Base-by-base conservation (phyloP, 2,888 invertebrate species). In the Podabrus alpinus region DNA sequence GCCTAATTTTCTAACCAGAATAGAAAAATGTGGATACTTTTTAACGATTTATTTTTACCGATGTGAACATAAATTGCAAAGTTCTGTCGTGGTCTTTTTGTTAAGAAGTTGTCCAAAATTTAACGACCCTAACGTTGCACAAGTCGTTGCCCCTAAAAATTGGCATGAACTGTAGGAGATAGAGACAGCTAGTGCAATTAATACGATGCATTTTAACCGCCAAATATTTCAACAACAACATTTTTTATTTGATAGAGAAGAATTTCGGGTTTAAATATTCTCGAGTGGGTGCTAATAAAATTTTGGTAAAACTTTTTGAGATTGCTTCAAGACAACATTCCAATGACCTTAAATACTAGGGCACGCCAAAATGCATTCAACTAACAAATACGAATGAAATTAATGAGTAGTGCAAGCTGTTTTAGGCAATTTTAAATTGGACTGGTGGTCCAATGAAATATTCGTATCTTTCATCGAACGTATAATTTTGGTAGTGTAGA, bases 71-170 rank as follows among this genome's bases (percentile, higher is more conserved):
- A 64, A 64, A 64, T 64, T 64, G 62, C 11, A 9, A 64, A 64
- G n/a, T 11, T 66, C 68, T 24, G 73, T 74, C 59, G 76, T 83
- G 77, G 76, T 83, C 80, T 79, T 84, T 84, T 83, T 84, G 82
- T 79, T 80, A 77, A 82, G 83, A 84, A 84, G 82, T 84, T 85
- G 85, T 84, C 83, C 84, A 83, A 84, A 83, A 83, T 81, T 83
- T 84, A 83, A 84, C 83, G 84, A 83, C 81, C 82, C 81, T 82
- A 82, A 82, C 81, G 77, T 69, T 69, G 72, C 64, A 69, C 75
- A 70, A 75, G 77, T 77, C 77, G 67, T 78, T 64, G 62, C 62
- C 77, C 77, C 77, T 77, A 71, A 68, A 76, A 78, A 77, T 77
- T 77, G 73, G 73, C 77, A 73, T 71, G 74, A 70, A 59, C 69